Evolutionary conservation across 2,888 invertebrate species (phyloP).

Genomic region (Callimorpha dominula): DNA sequence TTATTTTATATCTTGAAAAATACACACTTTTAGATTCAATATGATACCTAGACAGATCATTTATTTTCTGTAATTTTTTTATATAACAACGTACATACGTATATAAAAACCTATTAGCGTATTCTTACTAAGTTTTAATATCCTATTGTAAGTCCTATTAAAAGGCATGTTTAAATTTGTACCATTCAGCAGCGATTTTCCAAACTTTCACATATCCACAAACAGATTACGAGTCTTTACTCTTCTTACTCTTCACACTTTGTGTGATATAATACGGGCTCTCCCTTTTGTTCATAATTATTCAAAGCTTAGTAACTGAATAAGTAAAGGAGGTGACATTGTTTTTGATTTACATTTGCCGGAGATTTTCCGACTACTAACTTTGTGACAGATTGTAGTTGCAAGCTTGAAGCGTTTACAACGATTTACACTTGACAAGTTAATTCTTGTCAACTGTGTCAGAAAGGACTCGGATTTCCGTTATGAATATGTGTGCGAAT

Average conservation of each 20-base stretch:
- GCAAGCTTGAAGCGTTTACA: slow-evolving; percentile 32
- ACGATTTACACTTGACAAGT: slow-evolving; percentile 8
- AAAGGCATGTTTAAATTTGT: too few relatives aligned
- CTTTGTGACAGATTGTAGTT: slow-evolving; percentile 52
- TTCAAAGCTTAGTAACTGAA: slow-evolving; percentile 47
- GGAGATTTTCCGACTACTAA: slow-evolving; percentile 45
- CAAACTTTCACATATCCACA: slow-evolving; percentile 23
- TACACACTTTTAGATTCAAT: too few relatives aligned
- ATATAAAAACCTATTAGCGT: too few relatives aligned
- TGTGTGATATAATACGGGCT: slow-evolving; percentile 35
- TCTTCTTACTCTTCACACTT: slow-evolving; percentile 31
- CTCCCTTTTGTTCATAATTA: slow-evolving; percentile 45
- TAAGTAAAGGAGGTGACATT: slow-evolving; percentile 51
- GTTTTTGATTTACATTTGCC: slow-evolving; percentile 53
- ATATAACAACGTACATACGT: too few relatives aligned
- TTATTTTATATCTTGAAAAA: too few relatives aligned
- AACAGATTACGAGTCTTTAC: slow-evolving; percentile 31
- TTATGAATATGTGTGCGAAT: not conserved
- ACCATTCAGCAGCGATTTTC: not conserved
- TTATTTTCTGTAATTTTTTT: too few relatives aligned
- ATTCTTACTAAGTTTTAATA: too few relatives aligned
- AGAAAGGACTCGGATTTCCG: not conserved
- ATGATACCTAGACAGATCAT: too few relatives aligned
- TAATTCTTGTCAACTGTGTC: not conserved
- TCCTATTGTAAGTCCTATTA: too few relatives aligned